phyloP scores from a whole-genome alignment of 1,140 invertebrate species.

The Drosophila watanabei region DNA sequence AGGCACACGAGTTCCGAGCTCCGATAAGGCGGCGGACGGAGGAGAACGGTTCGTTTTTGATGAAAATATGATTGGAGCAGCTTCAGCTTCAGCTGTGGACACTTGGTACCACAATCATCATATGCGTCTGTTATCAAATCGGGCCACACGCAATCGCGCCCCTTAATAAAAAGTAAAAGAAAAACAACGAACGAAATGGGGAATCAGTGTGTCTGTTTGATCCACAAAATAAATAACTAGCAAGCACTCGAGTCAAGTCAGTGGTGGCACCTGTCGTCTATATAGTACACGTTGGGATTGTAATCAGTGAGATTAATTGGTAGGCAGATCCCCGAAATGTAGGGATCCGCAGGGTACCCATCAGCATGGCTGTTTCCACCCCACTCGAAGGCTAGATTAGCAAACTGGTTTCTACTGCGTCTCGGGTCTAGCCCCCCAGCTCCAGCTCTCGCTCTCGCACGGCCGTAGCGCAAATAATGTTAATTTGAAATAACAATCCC shows the following conservation, averaged over 20 bases:
- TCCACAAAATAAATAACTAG: conserved; percentile 18
- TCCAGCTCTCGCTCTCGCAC: conserved; percentile 11
- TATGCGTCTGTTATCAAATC: conserved; percentile 25
- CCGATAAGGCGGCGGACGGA: conserved; percentile 18
- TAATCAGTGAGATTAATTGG: conserved; percentile 5
- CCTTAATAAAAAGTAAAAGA: conserved; percentile 7
- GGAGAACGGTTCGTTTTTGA: conserved; percentile 26
- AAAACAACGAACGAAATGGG: background rate
- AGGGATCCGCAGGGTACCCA: background rate
- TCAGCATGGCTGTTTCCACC: conserved; percentile 13
- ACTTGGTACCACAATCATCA: conserved; percentile 3
- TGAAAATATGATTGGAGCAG: conserved; percentile 26
- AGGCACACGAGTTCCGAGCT: conserved; percentile 5
- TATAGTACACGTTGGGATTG: conserved; percentile 1
- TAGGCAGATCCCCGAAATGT: background rate
- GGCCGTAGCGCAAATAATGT: conserved; percentile 37
- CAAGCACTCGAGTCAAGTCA: conserved; percentile 17
- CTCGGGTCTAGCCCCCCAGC: conserved; percentile 1
- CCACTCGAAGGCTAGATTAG: conserved; percentile 38
- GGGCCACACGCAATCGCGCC: conserved; percentile 19
- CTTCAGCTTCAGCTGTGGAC: background rate
- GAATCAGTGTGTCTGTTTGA: conserved; percentile 27
- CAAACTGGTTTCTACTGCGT: conserved; percentile 51
- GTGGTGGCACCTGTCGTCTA: conserved; percentile 29
- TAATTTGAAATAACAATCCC: conserved; percentile 57